Conservation (phyloP, 37 sponge, comb jelly and placozoan species). For the Halisarca cf. caerulea region DNA sequence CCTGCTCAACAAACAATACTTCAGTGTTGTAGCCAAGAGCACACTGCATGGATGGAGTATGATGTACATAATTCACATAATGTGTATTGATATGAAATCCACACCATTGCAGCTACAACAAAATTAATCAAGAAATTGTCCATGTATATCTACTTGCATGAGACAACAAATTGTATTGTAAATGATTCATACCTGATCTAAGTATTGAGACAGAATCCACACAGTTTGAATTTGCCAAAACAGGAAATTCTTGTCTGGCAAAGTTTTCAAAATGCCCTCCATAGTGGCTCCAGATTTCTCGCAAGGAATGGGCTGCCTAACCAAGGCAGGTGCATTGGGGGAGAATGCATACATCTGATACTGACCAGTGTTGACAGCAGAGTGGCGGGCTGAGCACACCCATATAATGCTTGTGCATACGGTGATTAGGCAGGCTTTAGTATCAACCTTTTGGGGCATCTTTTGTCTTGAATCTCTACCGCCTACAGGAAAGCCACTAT, state of each 20-base stretch:
- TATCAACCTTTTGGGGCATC: slow-evolving; percentile 39
- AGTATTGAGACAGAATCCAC: slow-evolving; percentile 2
- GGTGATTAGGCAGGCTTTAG: slow-evolving; percentile 42
- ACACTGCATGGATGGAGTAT: no score
- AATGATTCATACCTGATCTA: no score
- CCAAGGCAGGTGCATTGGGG: slow-evolving; percentile 70
- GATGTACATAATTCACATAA: no score
- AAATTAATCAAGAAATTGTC: no score
- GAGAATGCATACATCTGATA: slow-evolving; percentile 53
- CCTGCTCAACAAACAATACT: background rate
- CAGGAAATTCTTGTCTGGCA: slow-evolving; percentile 39
- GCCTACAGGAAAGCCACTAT: slow-evolving; percentile 32
- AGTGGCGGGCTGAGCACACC: slow-evolving; percentile 56
- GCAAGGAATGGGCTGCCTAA: slow-evolving; percentile 54
- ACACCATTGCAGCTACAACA: no score
- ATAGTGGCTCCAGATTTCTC: slow-evolving; percentile 46
- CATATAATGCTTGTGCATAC: slow-evolving; percentile 68
- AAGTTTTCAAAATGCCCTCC: slow-evolving; percentile 33
- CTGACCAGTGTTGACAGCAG: slow-evolving; percentile 82
- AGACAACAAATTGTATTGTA: no score
- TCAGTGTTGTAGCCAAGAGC: no score
- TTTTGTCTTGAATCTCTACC: slow-evolving; percentile 19
- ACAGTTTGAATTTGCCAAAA: background rate
- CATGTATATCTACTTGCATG: no score
- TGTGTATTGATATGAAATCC: no score